Evolutionary conservation across 2,113 vertebrate genomes (phyloP).

Genomic region (Lates calcarifer): DNA sequence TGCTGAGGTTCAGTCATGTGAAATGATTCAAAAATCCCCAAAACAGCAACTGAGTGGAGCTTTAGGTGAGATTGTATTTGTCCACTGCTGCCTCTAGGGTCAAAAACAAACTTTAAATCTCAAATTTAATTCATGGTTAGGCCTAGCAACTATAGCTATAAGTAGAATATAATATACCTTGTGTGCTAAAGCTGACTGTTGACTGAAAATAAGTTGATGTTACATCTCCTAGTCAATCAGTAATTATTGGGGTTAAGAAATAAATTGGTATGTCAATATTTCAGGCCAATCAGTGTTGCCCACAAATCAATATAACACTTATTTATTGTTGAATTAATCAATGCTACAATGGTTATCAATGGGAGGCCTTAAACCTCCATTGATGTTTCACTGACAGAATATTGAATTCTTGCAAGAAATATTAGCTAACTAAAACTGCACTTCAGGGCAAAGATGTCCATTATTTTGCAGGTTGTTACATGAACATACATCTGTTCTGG

Average conservation of each 20-base stretch:
- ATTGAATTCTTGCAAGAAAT: background rate
- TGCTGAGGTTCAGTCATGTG: background rate
- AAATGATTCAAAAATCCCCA: background rate
- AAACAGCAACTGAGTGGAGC: background rate
- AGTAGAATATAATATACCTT: too few relatives aligned
- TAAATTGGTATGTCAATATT: conserved; percentile 2
- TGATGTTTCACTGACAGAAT: background rate
- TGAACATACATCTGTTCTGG: background rate
- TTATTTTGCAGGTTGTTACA: background rate
- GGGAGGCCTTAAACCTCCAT: background rate
- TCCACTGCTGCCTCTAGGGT: background rate
- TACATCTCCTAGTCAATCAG: background rate
- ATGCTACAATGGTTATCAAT: background rate
- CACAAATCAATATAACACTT: background rate
- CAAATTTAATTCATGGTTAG: too few relatives aligned
- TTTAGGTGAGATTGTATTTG: background rate
- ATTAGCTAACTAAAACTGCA: background rate
- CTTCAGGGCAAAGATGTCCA: background rate
- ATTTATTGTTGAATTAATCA: background rate
- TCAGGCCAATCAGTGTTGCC: background rate
- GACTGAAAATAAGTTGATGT: too few relatives aligned
- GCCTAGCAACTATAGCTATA: too few relatives aligned
- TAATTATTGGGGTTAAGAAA: background rate
- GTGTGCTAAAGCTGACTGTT: too few relatives aligned
- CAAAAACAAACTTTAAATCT: background rate